Evolutionary conservation across 2,113 vertebrate genomes (phyloP).

Genomic region (Chaenocephalus aceratus): DNA sequence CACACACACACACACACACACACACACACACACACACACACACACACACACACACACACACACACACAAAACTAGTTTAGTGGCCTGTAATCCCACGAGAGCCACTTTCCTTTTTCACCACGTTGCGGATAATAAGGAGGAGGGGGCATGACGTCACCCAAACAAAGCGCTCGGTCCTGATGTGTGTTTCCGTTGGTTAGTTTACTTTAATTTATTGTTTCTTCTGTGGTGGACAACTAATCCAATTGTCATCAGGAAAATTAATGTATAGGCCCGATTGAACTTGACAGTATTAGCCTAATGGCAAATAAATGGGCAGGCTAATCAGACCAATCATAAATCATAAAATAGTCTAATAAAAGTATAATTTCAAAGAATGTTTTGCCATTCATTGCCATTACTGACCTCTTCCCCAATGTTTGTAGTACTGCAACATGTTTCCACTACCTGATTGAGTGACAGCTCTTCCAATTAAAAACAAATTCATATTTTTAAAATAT

Average conservation of each 20-base stretch:
- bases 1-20: conserved; percentile 31
- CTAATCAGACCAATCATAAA: too few relatives aligned
- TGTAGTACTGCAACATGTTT: too few relatives aligned
- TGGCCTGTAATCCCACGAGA: conserved; percentile 66
- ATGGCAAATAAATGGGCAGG: too few relatives aligned
- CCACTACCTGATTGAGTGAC: neutral
- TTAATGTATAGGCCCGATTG: neutral
- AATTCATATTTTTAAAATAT: neutral
- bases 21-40: conserved; percentile 39
- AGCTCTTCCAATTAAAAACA: neutral
- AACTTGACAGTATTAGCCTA: neutral
- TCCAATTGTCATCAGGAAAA: neutral
- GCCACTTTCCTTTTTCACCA: conserved; percentile 77
- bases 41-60: conserved; percentile 28
- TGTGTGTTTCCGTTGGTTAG: neutral
- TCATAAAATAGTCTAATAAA: neutral
- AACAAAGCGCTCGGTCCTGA: neutral
- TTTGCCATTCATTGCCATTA: neutral
- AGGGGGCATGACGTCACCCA: conserved; percentile 58
- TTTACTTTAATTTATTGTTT: neutral
- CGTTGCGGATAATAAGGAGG: conserved; percentile 47
- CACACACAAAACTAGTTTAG: conserved; percentile 50
- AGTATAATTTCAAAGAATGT: neutral
- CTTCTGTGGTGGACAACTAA: neutral
- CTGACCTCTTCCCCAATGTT: neutral